These are phyloP conservation scores for Drosophila ohnishii DNA, from an alignment of 1,140 invertebrate species.

Conservation along the genomic window DNA sequence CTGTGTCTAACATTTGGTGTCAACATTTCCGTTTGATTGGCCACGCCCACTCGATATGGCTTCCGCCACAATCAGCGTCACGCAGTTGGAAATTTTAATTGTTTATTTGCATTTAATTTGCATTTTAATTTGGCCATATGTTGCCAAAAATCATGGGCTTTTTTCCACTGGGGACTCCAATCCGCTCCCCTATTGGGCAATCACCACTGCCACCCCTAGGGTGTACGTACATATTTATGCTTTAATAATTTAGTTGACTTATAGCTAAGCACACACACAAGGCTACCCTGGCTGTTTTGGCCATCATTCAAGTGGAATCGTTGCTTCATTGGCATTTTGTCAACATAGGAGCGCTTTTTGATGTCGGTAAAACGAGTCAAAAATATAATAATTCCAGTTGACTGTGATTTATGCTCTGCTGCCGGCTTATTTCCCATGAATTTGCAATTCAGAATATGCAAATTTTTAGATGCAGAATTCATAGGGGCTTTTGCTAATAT, in stretches of 20 bases:
- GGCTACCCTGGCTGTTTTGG: conserved; percentile 17
- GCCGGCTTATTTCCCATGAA: conserved; percentile 16
- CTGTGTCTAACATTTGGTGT: conserved; percentile 22
- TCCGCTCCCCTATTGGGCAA: background rate
- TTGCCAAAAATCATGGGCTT: conserved; percentile 45
- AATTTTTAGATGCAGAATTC: conserved; percentile 13
- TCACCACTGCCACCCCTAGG: background rate
- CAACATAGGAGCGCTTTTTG: conserved; percentile 39
- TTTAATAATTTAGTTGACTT: conserved; percentile 58
- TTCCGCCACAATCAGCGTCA: conserved; percentile 42
- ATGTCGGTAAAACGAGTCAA: conserved; percentile 14
- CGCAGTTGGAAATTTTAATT: conserved; percentile 71
- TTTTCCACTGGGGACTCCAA: conserved; percentile 8
- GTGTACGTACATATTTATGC: conserved; percentile 10
- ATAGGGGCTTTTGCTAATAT: conserved; percentile 1
- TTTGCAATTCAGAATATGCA: conserved; percentile 31
- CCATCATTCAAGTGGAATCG: conserved; percentile 49
- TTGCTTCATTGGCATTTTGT: conserved; percentile 40
- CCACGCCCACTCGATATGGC: conserved; percentile 48
- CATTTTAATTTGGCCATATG: conserved; percentile 79
- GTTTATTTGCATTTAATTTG: conserved; percentile 78
- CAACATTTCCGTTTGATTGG: conserved; percentile 52
- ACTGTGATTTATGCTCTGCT: conserved; percentile 38
- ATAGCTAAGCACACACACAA: conserved; percentile 34
- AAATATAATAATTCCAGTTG: conserved; percentile 39